Conservation (phyloP, 2,888 invertebrate genomes). For the Tromatobia lineatoria region DNA sequence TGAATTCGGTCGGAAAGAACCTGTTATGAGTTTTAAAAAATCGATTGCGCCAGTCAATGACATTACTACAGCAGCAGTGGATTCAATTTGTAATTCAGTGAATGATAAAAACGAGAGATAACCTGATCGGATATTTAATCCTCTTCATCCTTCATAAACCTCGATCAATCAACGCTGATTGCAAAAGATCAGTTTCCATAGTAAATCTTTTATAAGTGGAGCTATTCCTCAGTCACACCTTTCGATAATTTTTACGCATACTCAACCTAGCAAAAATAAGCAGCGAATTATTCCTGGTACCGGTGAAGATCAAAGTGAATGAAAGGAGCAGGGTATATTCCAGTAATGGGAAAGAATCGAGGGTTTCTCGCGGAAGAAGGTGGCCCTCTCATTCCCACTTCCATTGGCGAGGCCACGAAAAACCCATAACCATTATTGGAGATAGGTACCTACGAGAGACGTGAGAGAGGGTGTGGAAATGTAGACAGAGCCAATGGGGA, state of each 20-base stretch:
- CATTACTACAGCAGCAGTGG: not conserved
- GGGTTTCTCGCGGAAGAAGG: slow-evolving; percentile 31
- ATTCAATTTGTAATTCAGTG: not conserved
- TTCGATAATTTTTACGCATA: not conserved
- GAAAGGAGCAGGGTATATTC: slow-evolving; percentile 21
- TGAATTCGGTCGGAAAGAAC: not conserved
- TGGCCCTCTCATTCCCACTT: slow-evolving; percentile 49
- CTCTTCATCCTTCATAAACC: not conserved
- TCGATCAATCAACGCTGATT: slow-evolving; percentile 1
- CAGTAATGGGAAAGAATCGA: slow-evolving; percentile 55
- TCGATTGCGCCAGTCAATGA: not conserved
- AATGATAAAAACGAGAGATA: slow-evolving; percentile 1
- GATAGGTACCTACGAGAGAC: slow-evolving; percentile 40
- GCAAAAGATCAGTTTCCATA: slow-evolving; percentile 5
- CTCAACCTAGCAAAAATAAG: not conserved
- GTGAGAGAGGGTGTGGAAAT: slow-evolving; percentile 15
- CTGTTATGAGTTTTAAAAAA: not conserved
- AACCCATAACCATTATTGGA: slow-evolving; percentile 58
- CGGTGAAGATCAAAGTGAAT: not conserved
- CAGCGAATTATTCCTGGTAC: slow-evolving; percentile 28
- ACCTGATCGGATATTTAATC: not conserved
- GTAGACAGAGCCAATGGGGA: slow-evolving; percentile 3
- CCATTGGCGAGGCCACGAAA: slow-evolving; percentile 53
- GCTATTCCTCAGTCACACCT: not conserved
- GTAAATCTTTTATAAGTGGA: not conserved